Base-by-base conservation (phyloP, 2,797 vertebrate species). In the Sebastes glaucus region DNA sequence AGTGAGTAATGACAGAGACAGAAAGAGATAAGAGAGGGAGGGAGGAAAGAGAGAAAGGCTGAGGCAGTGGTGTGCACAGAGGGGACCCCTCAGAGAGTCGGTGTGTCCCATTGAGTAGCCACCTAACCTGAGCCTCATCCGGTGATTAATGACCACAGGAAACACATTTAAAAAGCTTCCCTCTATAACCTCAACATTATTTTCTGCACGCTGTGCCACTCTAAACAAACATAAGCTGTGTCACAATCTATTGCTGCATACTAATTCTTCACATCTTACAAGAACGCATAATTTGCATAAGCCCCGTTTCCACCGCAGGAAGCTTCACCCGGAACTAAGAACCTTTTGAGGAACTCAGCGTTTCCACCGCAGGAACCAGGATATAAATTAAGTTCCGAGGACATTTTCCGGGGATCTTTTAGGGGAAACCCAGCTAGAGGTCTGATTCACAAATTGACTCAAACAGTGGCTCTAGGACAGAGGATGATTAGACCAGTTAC, bases 1-100 rank as follows among this genome's bases (percentile, higher is more conserved):
- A 56, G 56, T 62, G 57, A 81, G 71, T 64, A 38, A 78, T 74
- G 64, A 27, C 20, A 64, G 32, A 59, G 61, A 32, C 10, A 32
- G 6, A 49, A 23, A 46, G 46, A 74, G 22, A 56, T 18, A 68
- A 69, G 8, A n/a, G 61, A 72, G 7, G 3, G 63, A 20, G 4
- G 32, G 25, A 66, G 13, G 18, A 46, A 7, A 22, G 35, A 55
- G 30, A 35, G 60, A 35, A 25, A 69, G 55, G 28, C 30, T 62
- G 62, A 13, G 6, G n/a, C 72, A 59, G 32, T 8, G 32, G 16
- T 42, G 16, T 2, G n/a, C 52, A 78, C 59, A 35, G 46, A 10
- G 55, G 5, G 61, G 42, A 46, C 11, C 56, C 16, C 60, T 30
- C 23, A n/a, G 72, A 56, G 22, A 25, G 42, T 46, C 16, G 42